Base-by-base conservation (phyloP, 2,888 invertebrate genomes). In the Hydrotaea diabolus region DNA sequence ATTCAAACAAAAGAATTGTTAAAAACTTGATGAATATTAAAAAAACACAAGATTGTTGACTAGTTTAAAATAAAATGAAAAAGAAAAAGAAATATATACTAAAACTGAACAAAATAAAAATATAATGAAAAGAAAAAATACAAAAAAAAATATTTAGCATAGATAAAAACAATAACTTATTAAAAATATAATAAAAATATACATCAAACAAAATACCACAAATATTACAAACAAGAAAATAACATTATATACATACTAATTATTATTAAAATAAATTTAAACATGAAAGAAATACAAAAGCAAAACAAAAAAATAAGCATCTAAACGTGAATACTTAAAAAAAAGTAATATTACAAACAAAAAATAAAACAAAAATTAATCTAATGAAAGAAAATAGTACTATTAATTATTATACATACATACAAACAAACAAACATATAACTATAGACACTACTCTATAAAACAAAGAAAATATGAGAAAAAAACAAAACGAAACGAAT, bases 1-100 rank as follows among this genome's bases (percentile, higher is more conserved):
- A 64, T 69, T 80, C 83, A 55, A 77, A 85, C 80, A 83, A 86
- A 86, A 86, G 87, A 88, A 89, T 87, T 89, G 88, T 88, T 88
- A 86, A 86, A 86, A 84, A 86, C 77, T 55, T 77, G 43, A 75
- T 82, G 77, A 82, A 36, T 62, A 77, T 86, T 79, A 82, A 71
- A 74, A 36, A 77, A 82, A 88, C 83, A 85, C 77, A 64, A 80
- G 74, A 84, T 85, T 85, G 85, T 85, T 85, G 77, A 82, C 85
- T 85, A 85, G 85, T 82, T 82, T 80, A 75, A 39, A 31, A 82
- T 57, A 77, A 74, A 66, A 26, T 57, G 69, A 19, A 21, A 75
- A 77, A 76, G 57, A 83, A 74, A 46, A 57, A 77, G 55, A 78
- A 43, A 76, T 23, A 72, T 76, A 81, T 73, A 66, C 19, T 39